These are phyloP conservation scores for Dinomys branickii DNA, from an alignment of 2,113 vertebrate genomes.

Conservation along the genomic window DNA sequence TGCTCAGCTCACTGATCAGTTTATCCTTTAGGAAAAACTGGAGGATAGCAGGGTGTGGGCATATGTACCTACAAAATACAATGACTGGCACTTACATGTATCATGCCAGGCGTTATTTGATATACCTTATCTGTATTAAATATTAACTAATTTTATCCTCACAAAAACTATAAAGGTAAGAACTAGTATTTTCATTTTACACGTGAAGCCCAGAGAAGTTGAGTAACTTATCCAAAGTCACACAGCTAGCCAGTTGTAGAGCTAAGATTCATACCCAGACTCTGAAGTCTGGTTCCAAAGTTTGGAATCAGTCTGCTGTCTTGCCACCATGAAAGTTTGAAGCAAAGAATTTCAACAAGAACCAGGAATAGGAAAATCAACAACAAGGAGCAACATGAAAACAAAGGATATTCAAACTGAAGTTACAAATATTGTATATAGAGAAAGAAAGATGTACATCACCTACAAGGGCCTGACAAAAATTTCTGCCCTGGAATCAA, in stretches of 20 bases:
- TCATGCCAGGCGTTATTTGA: not conserved
- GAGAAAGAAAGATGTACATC: conserved; percentile 22
- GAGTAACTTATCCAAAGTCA: not conserved
- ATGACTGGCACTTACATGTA: not conserved
- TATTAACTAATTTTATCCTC: conserved; percentile 30
- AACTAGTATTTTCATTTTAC: not conserved
- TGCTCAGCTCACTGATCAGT: not conserved
- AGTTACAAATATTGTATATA: not conserved
- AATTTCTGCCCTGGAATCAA: not conserved
- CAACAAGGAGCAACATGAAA: conserved; percentile 12
- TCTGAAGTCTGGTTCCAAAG: not conserved
- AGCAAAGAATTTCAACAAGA: conserved; percentile 41
- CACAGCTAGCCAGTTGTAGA: not conserved
- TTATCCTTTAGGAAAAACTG: not conserved
- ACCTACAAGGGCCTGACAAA: not conserved
- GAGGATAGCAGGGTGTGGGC: not conserved
- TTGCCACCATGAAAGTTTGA: not conserved
- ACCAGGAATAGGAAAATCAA: not conserved
- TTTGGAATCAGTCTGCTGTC: conserved; percentile 13
- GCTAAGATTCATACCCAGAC: not conserved
- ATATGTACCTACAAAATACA: not conserved
- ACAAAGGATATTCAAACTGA: conserved; percentile 16
- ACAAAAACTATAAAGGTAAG: not conserved
- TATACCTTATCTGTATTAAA: not conserved
- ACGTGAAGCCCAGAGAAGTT: not conserved